A percentile compares a stretch with the other conserved stretches of the same genome.
Evolutionary conservation across 1,140 invertebrate species (phyloP).

Genomic region (Neomicropteryx cornuta): DNA sequence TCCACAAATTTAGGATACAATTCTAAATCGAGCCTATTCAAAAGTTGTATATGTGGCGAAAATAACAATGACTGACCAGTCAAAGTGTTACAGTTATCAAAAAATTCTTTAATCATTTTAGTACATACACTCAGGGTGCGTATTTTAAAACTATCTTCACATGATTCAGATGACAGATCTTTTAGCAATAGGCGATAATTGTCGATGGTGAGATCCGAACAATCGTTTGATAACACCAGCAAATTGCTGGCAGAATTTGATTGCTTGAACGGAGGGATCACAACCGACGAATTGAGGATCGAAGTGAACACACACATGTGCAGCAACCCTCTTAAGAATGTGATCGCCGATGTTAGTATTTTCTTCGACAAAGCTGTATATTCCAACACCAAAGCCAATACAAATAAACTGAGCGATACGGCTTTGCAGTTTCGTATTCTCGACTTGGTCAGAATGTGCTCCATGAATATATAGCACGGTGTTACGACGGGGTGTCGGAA

Average conservation of each 20-base stretch:
- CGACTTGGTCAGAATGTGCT: conserved; percentile 59
- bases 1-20: conserved; percentile 50
- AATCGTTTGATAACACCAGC: conserved; percentile 41
- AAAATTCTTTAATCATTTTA: conserved; percentile 45
- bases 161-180: conserved; percentile 40
- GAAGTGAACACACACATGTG: conserved; percentile 48
- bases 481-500: conserved; percentile 78
- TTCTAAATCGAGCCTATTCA: conserved; percentile 37
- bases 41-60: conserved; percentile 28
- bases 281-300: conserved; percentile 40
- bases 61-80: conserved; percentile 36
- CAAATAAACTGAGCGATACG: conserved; percentile 67
- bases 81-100: conserved; percentile 40
- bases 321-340: conserved; percentile 61
- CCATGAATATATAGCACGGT: conserved; percentile 72
- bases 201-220: conserved; percentile 25
- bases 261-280: conserved; percentile 53
- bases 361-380: conserved; percentile 72
- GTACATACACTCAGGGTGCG: conserved; percentile 39
- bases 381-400: conserved; percentile 64
- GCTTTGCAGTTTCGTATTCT: conserved; percentile 51
- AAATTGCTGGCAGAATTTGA: conserved; percentile 38
- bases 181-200: conserved; percentile 26
- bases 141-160: conserved; percentile 51
- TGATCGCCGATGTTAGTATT: conserved; percentile 64